phyloP scores from a whole-genome alignment of 2,797 vertebrate genomes.

The Crenichthys baileyi region DNA sequence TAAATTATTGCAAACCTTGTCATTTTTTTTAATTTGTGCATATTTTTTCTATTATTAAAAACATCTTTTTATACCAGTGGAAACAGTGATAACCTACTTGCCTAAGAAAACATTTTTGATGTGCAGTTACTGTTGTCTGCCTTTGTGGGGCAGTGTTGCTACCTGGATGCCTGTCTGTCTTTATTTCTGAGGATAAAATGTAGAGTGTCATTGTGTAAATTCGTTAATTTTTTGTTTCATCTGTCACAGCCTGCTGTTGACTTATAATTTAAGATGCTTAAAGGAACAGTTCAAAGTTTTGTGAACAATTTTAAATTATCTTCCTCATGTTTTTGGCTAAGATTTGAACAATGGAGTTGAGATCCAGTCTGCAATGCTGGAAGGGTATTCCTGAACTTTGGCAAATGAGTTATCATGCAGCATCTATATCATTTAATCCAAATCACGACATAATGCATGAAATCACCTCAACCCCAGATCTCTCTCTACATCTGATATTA shows the following conservation, averaged over 20 bases:
- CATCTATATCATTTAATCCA: neutral
- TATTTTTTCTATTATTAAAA: neutral
- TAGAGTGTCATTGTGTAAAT: neutral
- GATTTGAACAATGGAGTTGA: neutral
- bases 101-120: neutral
- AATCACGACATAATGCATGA: neutral
- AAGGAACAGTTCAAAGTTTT: neutral
- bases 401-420: constrained; percentile 1
- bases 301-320: neutral
- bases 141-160: constrained; percentile 10
- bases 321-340: constrained; percentile 2
- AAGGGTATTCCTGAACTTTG: neutral
- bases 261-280: neutral
- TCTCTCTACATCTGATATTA: neutral
- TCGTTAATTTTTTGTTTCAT: neutral
- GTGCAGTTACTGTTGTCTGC: constrained; percentile 12
- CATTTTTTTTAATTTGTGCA: neutral
- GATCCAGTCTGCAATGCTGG: neutral
- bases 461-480: neutral
- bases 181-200: neutral
- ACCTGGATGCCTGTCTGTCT: neutral
- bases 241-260: neutral
- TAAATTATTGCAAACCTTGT: neutral
- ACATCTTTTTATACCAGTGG: neutral
- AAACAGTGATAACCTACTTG: neutral